Evolutionary conservation across 2,113 vertebrate genomes (phyloP).

Genomic region (Pachyramphus minor): DNA sequence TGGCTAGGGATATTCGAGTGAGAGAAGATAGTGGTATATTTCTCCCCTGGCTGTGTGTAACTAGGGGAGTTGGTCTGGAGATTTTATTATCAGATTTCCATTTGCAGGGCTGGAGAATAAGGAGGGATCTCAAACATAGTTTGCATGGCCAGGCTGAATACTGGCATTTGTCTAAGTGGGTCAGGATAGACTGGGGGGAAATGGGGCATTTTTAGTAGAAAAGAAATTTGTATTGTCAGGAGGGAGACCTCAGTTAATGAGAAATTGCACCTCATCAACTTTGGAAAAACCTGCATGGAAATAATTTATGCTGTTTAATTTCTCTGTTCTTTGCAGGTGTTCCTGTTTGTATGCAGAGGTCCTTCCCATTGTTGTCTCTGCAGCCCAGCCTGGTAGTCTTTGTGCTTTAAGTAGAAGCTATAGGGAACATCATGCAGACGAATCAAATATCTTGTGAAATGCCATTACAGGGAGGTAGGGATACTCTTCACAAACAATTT

Average conservation of each 20-base stretch:
- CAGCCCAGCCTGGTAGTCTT: background rate
- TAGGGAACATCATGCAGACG: background rate
- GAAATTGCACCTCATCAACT: background rate
- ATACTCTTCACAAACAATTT: background rate
- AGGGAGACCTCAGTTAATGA: constrained; percentile 37
- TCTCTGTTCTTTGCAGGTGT: constrained; percentile 54
- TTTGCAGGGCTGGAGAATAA: constrained; percentile 6
- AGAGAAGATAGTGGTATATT: background rate
- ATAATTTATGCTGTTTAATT: constrained; percentile 39
- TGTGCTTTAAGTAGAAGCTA: background rate
- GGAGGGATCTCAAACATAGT: background rate
- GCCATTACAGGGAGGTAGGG: background rate
- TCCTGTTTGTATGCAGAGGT: constrained; percentile 33
- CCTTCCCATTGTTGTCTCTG: background rate
- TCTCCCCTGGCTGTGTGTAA: background rate
- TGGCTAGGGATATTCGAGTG: background rate
- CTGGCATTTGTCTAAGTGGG: constrained; percentile 47
- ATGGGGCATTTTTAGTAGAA: background rate
- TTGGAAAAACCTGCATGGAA: constrained; percentile 19
- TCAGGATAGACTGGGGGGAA: background rate
- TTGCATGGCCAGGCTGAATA: background rate
- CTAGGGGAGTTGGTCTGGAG: background rate
- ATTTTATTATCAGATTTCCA: constrained; percentile 18
- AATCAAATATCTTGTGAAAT: background rate
- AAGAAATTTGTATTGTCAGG: background rate